Evolutionary conservation across 2,888 invertebrate genomes (phyloP), one percentile per base, ranked within the genome.

Genomic region (Gryllus longicercus): DNA sequence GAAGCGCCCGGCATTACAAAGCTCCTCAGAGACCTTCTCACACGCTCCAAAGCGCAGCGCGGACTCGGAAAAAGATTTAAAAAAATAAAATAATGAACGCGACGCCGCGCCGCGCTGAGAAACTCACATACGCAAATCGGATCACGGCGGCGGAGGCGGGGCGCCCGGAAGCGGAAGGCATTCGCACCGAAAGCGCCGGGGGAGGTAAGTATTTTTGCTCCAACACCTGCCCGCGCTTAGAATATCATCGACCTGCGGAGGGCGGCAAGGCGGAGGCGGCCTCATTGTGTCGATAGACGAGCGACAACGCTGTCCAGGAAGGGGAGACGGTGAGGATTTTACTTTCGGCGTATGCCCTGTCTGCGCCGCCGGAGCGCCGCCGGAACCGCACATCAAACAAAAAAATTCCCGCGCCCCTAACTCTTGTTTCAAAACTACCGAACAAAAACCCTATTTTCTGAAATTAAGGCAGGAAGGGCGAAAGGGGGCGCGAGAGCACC

Each of bases 101-200:
- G 38, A 38, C 38, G 38, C 38, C 38, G 38, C 25, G 25, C 25
- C 25, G 25, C 38, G 38, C 38, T 5, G 63, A 63, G 16, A n/a
- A 63, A 63, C 63, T 63, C 63, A 63, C 63, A 63, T 63, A 63
- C 63, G 63, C 63, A 63, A 63, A 63, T 63, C 63, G 63, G 63
- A 63, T 63, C 63, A 63, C n/a, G n/a, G n/a, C 14, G 63, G 38
- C 38, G 38, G 8, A 38, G 38, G 38, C 38, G 38, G 38, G 38
- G 38, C 5, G 38, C 38, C 38, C 38, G 5, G 38, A 38, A 38
- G 8, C 38, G 38, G 38, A 38, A 8, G 38, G 38, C 38, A 38
- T 38, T 38, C 38, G 38, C 25, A 38, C 0, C 25, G 63, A 63
- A 63, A 63, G 63, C 2, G 18, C 63, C 8, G 16, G 63, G n/a